Evolutionary conservation across 2,888 invertebrate species (phyloP), one percentile per base, ranked within the genome.

Genomic region (Amblyteles armatorius): DNA sequence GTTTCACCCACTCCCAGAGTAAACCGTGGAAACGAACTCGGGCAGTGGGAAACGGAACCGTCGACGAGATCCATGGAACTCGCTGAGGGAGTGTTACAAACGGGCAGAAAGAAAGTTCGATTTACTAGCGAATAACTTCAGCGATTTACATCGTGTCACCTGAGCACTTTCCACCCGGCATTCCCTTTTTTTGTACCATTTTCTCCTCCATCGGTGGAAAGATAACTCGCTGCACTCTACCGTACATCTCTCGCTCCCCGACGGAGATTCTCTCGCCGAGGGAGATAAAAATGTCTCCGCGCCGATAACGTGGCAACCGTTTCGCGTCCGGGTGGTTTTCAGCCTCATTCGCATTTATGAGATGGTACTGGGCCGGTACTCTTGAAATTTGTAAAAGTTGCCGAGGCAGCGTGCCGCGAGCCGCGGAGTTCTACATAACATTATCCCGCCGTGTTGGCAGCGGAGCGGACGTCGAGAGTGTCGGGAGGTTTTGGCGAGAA

Each of bases 311-410:
- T 67, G 85, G 68, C 82, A 76, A 82, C 79, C 60, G n/a, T 57
- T 67, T 63, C 65, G 65, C 63, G 67, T 71, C 65, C 67, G 29
- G 33, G 7, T 29, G 65, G 77, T 82, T 82, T 78, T 82, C 68
- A 68, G 74, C 73, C 82, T 85, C 82, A 79, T 84, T 85, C 85
- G 80, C 87, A 85, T 87, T 85, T 85, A 85, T 85, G 79, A 85
- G 85, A 85, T 85, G 82, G 82, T 87, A 79, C 69, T 71, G 73
- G 29, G 60, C 3, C 11, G 71, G 73, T 80, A 82, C 83, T 85
- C 13, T 85, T 80, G 79, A 71, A 83, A 85, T 85, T 84, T 85
- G 60, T 77, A 85, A 44, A 87, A 83, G 85, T 82, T 85, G 79
- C 77, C 29, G 60, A 60, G 19, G 40, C 9, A 48, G 71, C 67